Percentiles rank a stretch among this genome's conserved stretches.
These are phyloP conservation scores for Bolborhynchus lineola DNA, from an alignment of 2,113 vertebrate genomes.

Conservation along the genomic window DNA sequence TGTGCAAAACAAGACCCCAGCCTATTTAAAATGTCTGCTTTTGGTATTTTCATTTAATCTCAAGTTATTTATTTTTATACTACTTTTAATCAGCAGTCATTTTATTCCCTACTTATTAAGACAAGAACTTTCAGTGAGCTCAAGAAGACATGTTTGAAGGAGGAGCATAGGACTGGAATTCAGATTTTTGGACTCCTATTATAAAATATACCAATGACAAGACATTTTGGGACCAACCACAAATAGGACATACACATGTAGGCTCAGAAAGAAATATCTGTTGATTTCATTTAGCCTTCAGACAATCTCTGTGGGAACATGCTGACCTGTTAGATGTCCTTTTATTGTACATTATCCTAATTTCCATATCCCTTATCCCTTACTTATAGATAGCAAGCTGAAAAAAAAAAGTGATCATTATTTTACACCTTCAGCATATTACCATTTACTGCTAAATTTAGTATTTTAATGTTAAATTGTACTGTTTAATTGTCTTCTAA, in stretches of 20 bases:
- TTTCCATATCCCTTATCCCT: not conserved
- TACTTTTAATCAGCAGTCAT: not conserved
- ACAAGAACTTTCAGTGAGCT: not conserved
- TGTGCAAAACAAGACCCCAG: fast-evolving
- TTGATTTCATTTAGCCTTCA: not conserved
- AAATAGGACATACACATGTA: not conserved
- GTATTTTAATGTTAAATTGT: not conserved
- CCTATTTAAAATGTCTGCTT: not conserved
- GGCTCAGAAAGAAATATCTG: not conserved
- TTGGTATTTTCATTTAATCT: not conserved
- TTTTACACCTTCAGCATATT: not conserved
- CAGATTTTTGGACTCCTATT: not conserved
- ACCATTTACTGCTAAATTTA: not conserved
- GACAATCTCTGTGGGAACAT: not conserved
- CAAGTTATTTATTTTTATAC: not conserved
- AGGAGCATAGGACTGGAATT: not conserved
- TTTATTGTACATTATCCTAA: not conserved
- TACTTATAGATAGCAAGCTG: not conserved
- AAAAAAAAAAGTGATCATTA: not conserved
- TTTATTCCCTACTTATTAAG: not conserved
- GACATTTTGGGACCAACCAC: not conserved
- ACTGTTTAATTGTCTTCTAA: not conserved
- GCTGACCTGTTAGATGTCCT: not conserved
- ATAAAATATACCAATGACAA: not conserved
- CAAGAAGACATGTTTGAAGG: not conserved